phyloP scores from a whole-genome alignment of 2,797 vertebrate species.

The Podargus strigoides region DNA sequence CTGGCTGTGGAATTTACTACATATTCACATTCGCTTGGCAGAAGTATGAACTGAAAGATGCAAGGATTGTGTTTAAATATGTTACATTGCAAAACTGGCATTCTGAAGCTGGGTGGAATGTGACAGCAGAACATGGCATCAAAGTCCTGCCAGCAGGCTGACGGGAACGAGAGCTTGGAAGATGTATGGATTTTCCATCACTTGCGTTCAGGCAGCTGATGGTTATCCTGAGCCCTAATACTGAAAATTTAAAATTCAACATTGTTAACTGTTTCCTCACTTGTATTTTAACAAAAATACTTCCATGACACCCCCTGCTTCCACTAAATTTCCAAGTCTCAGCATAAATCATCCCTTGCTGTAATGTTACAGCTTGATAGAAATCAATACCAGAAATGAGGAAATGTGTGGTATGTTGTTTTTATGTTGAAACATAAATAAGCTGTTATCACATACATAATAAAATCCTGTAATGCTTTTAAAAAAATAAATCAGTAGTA shows the following conservation, averaged over 20 bases:
- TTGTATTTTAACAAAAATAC: background rate
- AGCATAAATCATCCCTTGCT: background rate
- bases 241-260: background rate
- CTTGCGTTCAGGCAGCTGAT: background rate
- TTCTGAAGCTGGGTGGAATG: background rate
- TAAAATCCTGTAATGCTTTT: background rate
- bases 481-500: too few relatives aligned
- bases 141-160: background rate
- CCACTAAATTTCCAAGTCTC: background rate
- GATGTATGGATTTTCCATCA: background rate
- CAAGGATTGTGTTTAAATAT: background rate
- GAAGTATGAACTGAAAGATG: background rate
- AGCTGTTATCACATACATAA: background rate
- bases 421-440: background rate
- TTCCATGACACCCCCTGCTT: background rate
- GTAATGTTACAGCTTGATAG: background rate
- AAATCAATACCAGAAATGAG: background rate
- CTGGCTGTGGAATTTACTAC: background rate
- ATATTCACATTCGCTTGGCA: background rate
- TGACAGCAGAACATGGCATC: background rate
- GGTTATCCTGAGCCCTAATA: background rate
- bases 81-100: background rate
- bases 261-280: background rate
- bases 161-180: background rate
- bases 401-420: background rate